A percentile compares a stretch with the other conserved stretches of the same genome.
phyloP scores from a whole-genome alignment of 1,140 invertebrate genomes.

The Notospermus geniculatus region DNA sequence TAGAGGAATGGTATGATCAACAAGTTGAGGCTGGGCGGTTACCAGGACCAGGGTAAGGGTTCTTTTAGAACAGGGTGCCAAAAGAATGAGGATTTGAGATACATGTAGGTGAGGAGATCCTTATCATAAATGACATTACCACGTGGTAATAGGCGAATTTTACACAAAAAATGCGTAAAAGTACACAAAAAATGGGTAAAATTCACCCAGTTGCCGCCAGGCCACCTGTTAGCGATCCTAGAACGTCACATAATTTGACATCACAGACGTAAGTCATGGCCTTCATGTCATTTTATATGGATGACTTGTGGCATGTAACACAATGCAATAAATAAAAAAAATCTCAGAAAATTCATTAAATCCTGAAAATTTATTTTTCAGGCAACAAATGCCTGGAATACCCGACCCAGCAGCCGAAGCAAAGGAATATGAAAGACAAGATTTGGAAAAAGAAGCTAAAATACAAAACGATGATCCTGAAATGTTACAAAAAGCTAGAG shows the following conservation, averaged over 20 bases:
- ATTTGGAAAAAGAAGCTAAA: constrained; percentile 63
- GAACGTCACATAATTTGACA: too few species aligned
- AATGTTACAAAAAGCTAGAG: constrained; percentile 64
- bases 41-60: constrained; percentile 29
- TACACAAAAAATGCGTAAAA: too few species aligned
- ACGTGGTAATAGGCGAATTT: too few species aligned
- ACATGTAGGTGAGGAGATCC: too few species aligned
- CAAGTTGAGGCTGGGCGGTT: constrained; percentile 56
- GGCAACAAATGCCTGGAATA: constrained; percentile 33
- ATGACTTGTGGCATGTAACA: background rate
- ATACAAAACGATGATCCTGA: constrained; percentile 77
- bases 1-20: constrained; percentile 94
- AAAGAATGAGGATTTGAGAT: background rate
- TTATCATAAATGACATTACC: too few species aligned
- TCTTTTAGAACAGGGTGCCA: too few species aligned
- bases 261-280: too few species aligned
- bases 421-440: constrained; percentile 60
- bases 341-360: background rate
- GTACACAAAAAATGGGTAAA: too few species aligned
- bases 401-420: constrained; percentile 38
- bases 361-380: constrained; percentile 7
- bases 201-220: background rate
- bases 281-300: too few species aligned
- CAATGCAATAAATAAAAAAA: background rate
- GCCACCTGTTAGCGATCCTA: too few species aligned